phyloP scores from a whole-genome alignment of 35 echinoderm and acorn worm genomes.

The Amphiura filiformis region DNA sequence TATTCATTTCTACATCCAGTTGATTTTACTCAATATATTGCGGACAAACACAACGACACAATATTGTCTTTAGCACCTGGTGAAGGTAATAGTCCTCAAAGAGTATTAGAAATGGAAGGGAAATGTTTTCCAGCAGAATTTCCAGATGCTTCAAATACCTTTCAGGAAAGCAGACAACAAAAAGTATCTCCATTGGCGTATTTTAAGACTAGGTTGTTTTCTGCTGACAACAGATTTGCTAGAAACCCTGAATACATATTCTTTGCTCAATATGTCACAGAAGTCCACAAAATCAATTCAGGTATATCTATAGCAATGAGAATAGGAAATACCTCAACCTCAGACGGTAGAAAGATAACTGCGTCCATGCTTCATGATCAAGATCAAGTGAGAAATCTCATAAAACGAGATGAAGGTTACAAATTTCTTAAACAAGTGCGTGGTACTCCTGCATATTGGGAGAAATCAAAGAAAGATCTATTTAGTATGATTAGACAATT shows the following conservation, averaged over 20 bases:
- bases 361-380: slow-evolving; percentile 35
- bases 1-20: slow-evolving; percentile 57
- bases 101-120: slow-evolving; percentile 35
- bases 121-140: slow-evolving; percentile 48
- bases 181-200: slow-evolving; percentile 43
- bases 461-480: slow-evolving; percentile 55
- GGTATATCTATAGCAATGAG: slow-evolving; percentile 66
- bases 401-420: slow-evolving; percentile 61
- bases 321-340: slow-evolving; percentile 13
- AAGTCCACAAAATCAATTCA: slow-evolving; percentile 58
- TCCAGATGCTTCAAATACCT: slow-evolving; percentile 38
- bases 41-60: slow-evolving; percentile 55
- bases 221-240: slow-evolving; percentile 60
- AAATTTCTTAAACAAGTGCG: slow-evolving; percentile 67
- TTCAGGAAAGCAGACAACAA: slow-evolving; percentile 4
- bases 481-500: slow-evolving; percentile 75
- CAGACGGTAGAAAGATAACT: slow-evolving; percentile 13
- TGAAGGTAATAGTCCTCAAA: slow-evolving; percentile 72
- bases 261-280: slow-evolving; percentile 54
- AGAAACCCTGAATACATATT: slow-evolving; percentile 53
- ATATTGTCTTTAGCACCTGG: slow-evolving; percentile 56
- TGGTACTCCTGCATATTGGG: slow-evolving; percentile 73
- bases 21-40: slow-evolving; percentile 39
- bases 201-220: slow-evolving; percentile 44
- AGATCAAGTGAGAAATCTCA: slow-evolving; percentile 34